Evolutionary conservation across 2,797 vertebrate species (phyloP).

Genomic region (Coendou prehensilis): DNA sequence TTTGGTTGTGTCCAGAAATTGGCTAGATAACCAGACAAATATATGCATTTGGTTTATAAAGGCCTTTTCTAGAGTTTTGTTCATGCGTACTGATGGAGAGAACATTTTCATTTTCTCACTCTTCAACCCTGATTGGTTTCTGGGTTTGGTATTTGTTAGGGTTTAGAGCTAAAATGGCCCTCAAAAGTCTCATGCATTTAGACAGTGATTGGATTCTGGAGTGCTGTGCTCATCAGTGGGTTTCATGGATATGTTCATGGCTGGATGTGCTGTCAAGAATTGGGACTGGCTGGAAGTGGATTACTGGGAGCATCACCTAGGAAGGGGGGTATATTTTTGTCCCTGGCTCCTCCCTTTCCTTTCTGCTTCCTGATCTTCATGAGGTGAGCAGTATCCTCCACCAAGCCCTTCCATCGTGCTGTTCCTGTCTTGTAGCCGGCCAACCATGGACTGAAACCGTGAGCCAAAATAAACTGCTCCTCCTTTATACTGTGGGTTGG

Average conservation of each 20-base stretch:
- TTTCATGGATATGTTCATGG: neutral
- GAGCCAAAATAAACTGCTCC: neutral
- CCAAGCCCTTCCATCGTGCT: neutral
- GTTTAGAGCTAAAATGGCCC: neutral
- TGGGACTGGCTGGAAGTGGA: neutral
- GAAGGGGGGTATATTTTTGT: neutral
- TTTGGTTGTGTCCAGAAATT: neutral
- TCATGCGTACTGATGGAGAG: fast-evolving
- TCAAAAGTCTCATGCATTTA: neutral
- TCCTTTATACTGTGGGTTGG: neutral
- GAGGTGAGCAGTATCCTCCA: neutral
- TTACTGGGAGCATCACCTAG: neutral
- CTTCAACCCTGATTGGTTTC: neutral
- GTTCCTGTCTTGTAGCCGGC: neutral
- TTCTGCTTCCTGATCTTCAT: neutral
- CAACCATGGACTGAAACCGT: neutral
- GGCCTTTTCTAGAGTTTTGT: neutral
- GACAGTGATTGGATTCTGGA: neutral
- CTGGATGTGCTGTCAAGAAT: neutral
- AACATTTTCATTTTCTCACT: fast-evolving
- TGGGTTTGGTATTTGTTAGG: neutral
- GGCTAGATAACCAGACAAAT: neutral
- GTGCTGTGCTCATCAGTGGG: neutral
- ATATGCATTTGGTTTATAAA: too few species aligned
- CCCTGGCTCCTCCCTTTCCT: neutral